These are phyloP conservation scores for Halictus ligatus DNA, from an alignment of 2,888 invertebrate genomes.

Conservation along the genomic window DNA sequence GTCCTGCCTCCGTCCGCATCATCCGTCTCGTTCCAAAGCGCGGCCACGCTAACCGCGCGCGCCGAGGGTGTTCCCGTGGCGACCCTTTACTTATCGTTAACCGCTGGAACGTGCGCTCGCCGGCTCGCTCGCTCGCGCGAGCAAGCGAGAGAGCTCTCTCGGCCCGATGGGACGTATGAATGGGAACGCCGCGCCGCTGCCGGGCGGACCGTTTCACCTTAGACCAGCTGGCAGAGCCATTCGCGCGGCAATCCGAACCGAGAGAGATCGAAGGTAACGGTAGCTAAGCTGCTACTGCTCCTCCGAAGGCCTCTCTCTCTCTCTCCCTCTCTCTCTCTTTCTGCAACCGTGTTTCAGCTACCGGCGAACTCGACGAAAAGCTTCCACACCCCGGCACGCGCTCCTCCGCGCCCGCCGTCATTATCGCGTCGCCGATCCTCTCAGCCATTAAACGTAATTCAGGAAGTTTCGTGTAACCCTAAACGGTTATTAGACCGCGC, in stretches of 20 bases:
- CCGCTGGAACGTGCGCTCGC: constrained; percentile 34
- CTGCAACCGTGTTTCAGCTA: not conserved
- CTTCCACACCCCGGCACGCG: not conserved
- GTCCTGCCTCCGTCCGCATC: constrained; percentile 42
- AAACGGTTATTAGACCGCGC: constrained; percentile 6
- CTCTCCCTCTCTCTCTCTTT: too few relatives aligned
- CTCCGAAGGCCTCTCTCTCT: not conserved
- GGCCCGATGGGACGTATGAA: constrained; percentile 45
- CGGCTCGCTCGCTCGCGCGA: not conserved
- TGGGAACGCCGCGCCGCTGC: constrained; percentile 34
- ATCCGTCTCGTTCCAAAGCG: constrained; percentile 62
- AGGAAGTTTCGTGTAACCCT: not conserved
- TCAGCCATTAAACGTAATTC: not conserved
- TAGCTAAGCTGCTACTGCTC: not conserved
- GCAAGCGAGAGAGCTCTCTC: not conserved
- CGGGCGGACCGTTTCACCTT: constrained; percentile 39
- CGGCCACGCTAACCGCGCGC: constrained; percentile 55
- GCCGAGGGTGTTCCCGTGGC: constrained; percentile 65
- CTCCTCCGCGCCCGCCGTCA: not conserved
- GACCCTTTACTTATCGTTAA: constrained; percentile 72
- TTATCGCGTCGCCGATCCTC: not conserved
- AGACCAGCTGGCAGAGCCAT: constrained; percentile 3
- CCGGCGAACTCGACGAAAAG: not conserved
- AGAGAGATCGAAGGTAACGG: constrained; percentile 16
- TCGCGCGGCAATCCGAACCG: not conserved